Evolutionary conservation across 2,113 vertebrate species (phyloP).

Genomic region (Galemys pyrenaicus): DNA sequence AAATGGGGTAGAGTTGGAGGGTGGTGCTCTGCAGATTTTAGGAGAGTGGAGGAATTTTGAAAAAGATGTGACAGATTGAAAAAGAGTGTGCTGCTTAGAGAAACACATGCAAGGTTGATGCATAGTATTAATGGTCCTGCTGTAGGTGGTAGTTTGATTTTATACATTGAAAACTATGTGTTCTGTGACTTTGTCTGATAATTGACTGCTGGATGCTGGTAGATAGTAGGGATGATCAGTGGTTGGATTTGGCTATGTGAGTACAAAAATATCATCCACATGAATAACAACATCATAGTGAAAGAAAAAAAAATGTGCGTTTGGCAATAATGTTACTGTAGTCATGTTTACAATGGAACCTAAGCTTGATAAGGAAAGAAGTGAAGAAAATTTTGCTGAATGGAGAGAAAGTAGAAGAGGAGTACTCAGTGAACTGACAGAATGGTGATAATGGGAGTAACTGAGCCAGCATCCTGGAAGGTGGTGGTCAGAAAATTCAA

Average conservation of each 20-base stretch:
- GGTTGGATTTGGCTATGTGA: not conserved
- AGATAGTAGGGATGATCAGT: not conserved
- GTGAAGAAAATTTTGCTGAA: slow-evolving; percentile 2
- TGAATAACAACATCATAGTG: not conserved
- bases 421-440: not conserved
- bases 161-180: not conserved
- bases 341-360: not conserved
- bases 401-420: slow-evolving; percentile 1
- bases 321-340: not conserved
- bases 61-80: not conserved
- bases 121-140: not conserved
- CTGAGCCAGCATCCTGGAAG: slow-evolving; percentile 20
- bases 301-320: not conserved
- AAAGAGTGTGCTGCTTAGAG: not conserved
- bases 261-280: not conserved
- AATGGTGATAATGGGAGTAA: slow-evolving; percentile 1
- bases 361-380: not conserved
- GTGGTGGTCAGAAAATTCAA: not conserved
- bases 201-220: not conserved
- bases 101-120: not conserved
- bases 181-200: not conserved
- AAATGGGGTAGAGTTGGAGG: not conserved
- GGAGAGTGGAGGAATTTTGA: not conserved
- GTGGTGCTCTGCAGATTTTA: not conserved
- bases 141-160: slow-evolving; percentile 18